Evolutionary conservation across 2,888 invertebrate genomes (phyloP), one percentile per base, ranked within the genome.

Genomic region (Cybosia mesomella): DNA sequence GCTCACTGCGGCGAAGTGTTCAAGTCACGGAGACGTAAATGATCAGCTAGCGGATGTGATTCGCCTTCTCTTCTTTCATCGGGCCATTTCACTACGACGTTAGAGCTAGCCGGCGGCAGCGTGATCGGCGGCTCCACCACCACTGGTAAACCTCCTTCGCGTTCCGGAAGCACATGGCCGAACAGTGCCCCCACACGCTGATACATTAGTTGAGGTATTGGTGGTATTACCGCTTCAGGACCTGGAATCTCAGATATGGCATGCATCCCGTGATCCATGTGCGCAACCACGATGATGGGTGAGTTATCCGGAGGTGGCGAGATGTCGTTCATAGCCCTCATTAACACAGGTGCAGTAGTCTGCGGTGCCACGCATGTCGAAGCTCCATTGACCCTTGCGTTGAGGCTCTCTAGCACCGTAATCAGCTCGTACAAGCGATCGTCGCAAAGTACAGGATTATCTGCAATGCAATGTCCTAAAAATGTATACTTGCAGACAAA

Each of bases 361-460:
- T 88, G 88, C 18, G 90, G 66, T 1, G 87, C 89, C 57, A 92
- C 91, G 80, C 96, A 96, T 61, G 95, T 96, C 0, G 97, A 96
- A 15, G 96, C 95, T 13, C 97, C 97, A 72, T 96, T 96, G 63
- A 98, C 95, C 71, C 97, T 96, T 2, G 97, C 97, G 83, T 97
- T 97, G 85, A 97, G 95, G 43, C 95, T 96, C 85, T 97, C 96
- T 92, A 98, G 95, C 67, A 96, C 95, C 0, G 96, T 96, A 76
- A 96, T 96, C 76, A 97, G 93, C 89, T 97, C 97, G 75, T 96
- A 96, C 68, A 97, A 90, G 13, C 96, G 96, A 67, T 97, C 96
- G 86, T 97, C 97, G 87, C 98, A 98, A 76, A 97, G 91, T 69
- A 98, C 97, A 63, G 98, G 98, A 91, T 98, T 98, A 87, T 97